phyloP scores from a whole-genome alignment of 2,888 invertebrate species.

The Siphlonurus alternatus region DNA sequence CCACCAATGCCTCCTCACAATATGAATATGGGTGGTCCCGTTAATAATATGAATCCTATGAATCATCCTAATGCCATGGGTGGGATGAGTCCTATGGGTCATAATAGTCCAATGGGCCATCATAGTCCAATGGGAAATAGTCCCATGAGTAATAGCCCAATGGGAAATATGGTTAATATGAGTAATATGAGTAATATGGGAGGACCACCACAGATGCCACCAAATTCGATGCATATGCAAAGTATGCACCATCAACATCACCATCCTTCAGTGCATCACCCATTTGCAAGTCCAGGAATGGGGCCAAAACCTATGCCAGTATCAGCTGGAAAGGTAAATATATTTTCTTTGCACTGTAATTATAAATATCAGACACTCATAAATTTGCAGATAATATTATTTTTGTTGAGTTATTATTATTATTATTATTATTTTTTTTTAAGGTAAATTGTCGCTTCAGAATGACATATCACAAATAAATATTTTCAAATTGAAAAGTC shows the following conservation, averaged over 20 bases:
- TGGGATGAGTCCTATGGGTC: slow-evolving; percentile 28
- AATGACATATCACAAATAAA: no score
- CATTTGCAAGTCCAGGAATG: slow-evolving; percentile 28
- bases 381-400: no score
- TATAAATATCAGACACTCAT: no score
- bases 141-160: slow-evolving; percentile 27
- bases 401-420: no score
- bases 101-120: slow-evolving; percentile 48
- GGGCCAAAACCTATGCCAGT: slow-evolving; percentile 84
- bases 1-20: slow-evolving; percentile 9
- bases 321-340: slow-evolving; percentile 63
- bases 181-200: slow-evolving; percentile 45
- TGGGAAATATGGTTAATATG: slow-evolving; percentile 40
- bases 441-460: no score
- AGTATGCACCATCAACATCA: slow-evolving; percentile 42
- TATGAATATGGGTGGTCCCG: slow-evolving; percentile 17
- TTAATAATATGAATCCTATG: slow-evolving; percentile 24
- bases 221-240: slow-evolving; percentile 37
- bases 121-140: slow-evolving; percentile 29
- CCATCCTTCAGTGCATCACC: slow-evolving; percentile 6
- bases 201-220: slow-evolving; percentile 38
- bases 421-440: no score
- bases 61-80: slow-evolving; percentile 34
- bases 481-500: no score
- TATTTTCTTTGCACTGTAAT: no score